Percentiles rank a stretch among this genome's conserved stretches.
phyloP scores from a whole-genome alignment of 1,140 invertebrate species.

The Brachionus koreanus region DNA sequence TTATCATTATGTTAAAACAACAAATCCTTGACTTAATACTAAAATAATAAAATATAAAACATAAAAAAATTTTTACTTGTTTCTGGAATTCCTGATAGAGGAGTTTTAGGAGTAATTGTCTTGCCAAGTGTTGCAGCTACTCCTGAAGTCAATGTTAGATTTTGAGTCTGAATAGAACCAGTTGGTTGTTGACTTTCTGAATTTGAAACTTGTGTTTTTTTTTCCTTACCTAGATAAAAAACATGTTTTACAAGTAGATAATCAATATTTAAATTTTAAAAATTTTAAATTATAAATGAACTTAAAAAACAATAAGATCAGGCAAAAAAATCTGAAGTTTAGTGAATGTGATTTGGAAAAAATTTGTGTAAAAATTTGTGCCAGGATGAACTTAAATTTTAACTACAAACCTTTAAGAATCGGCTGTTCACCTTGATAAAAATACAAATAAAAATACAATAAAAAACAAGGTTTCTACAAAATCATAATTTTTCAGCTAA shows the following conservation, averaged over 20 bases:
- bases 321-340: neutral
- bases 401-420: neutral
- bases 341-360: conserved; percentile 8
- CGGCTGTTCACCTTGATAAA: neutral
- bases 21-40: no score
- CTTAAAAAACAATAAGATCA: neutral
- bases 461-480: neutral
- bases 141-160: neutral
- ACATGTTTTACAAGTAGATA: no score
- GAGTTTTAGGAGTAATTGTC: neutral
- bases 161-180: neutral
- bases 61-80: neutral
- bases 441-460: neutral
- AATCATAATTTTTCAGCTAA: neutral
- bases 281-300: neutral
- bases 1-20: no score
- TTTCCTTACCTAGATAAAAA: neutral
- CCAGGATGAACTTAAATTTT: neutral
- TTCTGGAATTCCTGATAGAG: neutral
- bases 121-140: neutral
- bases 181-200: neutral
- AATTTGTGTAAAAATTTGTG: neutral
- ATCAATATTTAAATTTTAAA: neutral
- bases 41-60: no score
- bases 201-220: neutral